Percentiles rank a stretch among this genome's conserved stretches.
Conservation (phyloP, 2,797 vertebrate species). For the Taeniopygia guttata region DNA sequence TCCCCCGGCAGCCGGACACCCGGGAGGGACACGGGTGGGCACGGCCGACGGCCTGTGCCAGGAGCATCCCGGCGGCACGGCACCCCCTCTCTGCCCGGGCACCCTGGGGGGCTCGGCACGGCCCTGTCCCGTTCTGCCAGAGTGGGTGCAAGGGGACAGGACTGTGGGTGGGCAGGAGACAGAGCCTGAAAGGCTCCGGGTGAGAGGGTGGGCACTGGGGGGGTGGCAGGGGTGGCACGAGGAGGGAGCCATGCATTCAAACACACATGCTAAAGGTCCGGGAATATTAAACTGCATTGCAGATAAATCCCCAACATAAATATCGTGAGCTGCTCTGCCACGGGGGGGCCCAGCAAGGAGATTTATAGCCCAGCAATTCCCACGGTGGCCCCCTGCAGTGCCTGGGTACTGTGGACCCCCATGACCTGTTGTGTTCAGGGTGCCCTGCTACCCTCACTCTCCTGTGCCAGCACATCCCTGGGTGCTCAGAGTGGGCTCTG, state of each 20-base stretch:
- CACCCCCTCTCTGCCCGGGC: background rate
- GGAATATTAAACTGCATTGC: conserved; percentile 74
- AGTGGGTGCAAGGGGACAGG: background rate
- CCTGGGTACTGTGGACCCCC: rapidly evolving
- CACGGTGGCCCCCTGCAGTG: background rate
- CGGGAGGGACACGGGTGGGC: background rate
- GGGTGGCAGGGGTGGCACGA: background rate
- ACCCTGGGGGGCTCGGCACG: background rate
- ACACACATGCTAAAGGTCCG: background rate
- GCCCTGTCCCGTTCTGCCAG: background rate
- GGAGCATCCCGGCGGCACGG: background rate
- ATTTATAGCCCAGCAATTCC: conserved; percentile 64
- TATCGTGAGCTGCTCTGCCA: conserved; percentile 55
- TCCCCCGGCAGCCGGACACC: background rate
- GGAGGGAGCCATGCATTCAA: background rate
- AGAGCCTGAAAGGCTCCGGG: background rate
- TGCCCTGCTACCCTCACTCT: background rate
- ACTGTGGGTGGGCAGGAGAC: background rate
- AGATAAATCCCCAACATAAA: conserved; percentile 73
- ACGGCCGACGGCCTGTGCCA: background rate
- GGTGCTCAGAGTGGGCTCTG: background rate
- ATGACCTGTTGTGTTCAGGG: rapidly evolving
- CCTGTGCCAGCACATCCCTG: rapidly evolving
- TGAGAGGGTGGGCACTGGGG: background rate
- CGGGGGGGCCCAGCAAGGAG: conserved; percentile 44